Base-by-base conservation (phyloP, 2,797 vertebrate genomes). In the Helicolenus hilgendorfi region DNA sequence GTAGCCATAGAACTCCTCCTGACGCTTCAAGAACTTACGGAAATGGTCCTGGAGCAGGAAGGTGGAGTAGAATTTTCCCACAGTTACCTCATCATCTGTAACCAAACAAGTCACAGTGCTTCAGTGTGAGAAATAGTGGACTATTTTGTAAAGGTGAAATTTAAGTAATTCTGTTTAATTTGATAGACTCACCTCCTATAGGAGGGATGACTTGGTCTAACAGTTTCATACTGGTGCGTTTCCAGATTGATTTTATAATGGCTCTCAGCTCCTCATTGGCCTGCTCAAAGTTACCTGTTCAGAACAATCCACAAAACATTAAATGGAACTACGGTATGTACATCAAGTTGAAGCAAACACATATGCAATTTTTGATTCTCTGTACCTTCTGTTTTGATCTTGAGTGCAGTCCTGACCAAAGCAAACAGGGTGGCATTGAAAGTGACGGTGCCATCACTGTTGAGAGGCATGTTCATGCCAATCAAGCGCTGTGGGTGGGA, bases 401-500 rank as follows among this genome's bases (percentile, higher is more conserved):
- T 99, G 73, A 99, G 98, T 2, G 98, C 99, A 0, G 99, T 99
- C 92, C 99, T 98, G 80, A 99, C 99, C 92, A 99, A 97, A 0
- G 99, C 98, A 2, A 99, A 99, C 88, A 99, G 97, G 0, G 99
- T 99, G 74, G 99, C 99, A 0, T 99, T 99, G 95, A 99, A 99
- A 83, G 99, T 99, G 94, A 99, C 99, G 0, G 98, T 99, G 79
- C 99, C 99, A 0, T 99, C 99, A 0, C 98, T 98, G 97, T 99
- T 99, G 71, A 99, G 96, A 7, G 99, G 99, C 99, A 99, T 99
- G 97, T 99, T 99, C 99, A 99, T 99, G 73, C 98, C 98, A 86
- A 99, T 98, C 77, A 99, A 95, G 2, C 99, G 97, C 99, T 99
- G 96, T 31, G 36, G 18, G 77, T 22, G 85, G 49, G 26, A 29